phyloP scores from a whole-genome alignment of 1,140 invertebrate species.

The Sinella curviseta region DNA sequence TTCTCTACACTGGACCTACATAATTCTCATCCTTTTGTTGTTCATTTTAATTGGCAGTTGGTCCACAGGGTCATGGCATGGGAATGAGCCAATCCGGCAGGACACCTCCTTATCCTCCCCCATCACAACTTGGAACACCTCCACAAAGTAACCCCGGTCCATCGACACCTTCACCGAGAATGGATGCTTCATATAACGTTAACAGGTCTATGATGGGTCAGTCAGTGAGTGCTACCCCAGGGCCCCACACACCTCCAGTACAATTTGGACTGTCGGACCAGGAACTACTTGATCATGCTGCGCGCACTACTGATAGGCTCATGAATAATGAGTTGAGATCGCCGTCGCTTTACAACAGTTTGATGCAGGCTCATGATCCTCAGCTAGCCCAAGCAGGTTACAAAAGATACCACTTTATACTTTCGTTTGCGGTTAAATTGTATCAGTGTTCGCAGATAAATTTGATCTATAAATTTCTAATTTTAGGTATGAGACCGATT shows the following conservation, averaged over 20 bases:
- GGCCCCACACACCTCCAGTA: not conserved
- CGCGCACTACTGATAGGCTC: constrained; percentile 25
- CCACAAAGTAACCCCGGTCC: not conserved
- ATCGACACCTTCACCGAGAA: not conserved
- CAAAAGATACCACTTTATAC: no score
- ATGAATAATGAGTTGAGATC: constrained; percentile 28
- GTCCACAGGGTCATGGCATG: not conserved
- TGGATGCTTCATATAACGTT: not conserved
- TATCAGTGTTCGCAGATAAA: not conserved
- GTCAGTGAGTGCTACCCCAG: not conserved
- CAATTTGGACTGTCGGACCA: constrained; percentile 4
- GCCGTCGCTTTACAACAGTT: constrained; percentile 27
- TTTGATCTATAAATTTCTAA: not conserved
- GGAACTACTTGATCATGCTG: constrained; percentile 33
- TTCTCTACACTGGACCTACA: not conserved
- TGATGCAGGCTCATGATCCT: constrained; percentile 22
- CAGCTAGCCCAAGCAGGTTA: not conserved
- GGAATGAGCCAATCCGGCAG: not conserved
- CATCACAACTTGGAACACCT: not conserved
- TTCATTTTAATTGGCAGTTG: not conserved
- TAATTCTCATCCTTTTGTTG: not conserved
- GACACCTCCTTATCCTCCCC: not conserved
- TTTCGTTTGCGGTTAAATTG: no score
- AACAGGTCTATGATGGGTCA: not conserved
- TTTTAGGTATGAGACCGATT: constrained; percentile 66